Evolutionary conservation across 2,888 invertebrate species (phyloP), one percentile per base, ranked within the genome.

Genomic region (Nomada fabriciana): DNA sequence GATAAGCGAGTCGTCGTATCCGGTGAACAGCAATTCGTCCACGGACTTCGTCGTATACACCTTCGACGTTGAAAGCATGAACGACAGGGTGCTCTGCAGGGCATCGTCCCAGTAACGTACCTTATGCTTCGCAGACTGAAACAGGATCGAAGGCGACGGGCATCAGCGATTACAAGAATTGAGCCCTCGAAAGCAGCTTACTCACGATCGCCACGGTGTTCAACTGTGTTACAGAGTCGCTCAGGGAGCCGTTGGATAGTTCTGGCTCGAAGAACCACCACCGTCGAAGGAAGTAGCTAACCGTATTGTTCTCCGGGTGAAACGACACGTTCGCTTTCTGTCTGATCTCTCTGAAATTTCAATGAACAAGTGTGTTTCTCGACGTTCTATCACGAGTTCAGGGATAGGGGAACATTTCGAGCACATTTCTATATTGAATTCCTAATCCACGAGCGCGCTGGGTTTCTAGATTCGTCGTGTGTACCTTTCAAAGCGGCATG

Each of bases 141-240:
- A 63, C 25, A 11, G 53, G 57, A 25, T 20, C 36, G 63, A 57
- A 18, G 36, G 5, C 7, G 36, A 36, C 36, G 36, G 36, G 7
- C 1, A 7, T 36, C 36, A 7, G 5, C 36, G 36, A 36, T 36
- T 36, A 36, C 36, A 36, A 36, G 1, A 7, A 36, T 36, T 36
- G 5, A 36, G 7, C 36, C 36, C 36, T 7, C n/a, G 20, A 9
- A 1, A 1, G 2, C 9, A 10, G 52, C 25, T 23, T 20, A 15
- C 97, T 96, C 92, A 98, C 98, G 94, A 97, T 95, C 70, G 97
- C 96, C 10, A 98, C 96, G 2, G 96, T 96, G 93, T 98, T 98
- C 1, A 98, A 93, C 0, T 96, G 97, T 0, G 96, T 96, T 77
- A 98, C 94, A 59, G 95, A 94, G 91, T 98, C 98, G 18, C 95